Evolutionary conservation across 2,113 vertebrate genomes (phyloP), one percentile per base, ranked within the genome.

Genomic region (Petromus typicus): DNA sequence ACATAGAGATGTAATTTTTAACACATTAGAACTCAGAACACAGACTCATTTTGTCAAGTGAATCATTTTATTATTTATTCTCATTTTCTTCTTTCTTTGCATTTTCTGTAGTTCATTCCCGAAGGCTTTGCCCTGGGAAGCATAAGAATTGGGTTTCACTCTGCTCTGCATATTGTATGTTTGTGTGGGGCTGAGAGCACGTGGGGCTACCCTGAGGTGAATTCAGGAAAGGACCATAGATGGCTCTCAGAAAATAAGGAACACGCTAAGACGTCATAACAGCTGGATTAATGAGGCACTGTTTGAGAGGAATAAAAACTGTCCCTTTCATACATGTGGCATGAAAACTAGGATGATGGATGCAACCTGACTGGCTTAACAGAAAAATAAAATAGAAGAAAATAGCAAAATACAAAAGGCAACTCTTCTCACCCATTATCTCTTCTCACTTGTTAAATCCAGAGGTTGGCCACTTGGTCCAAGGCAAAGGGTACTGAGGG

Each of bases 221-320:
- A 10, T 25, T 6, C 3, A 37, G 5, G 22, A n/a, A 82, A 57
- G 27, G 3, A 16, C 3, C 12, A 4, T 1, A 3, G 25, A 14
- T 37, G 61, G 6, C 0, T 54, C 45, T 34, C 18, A 18, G 2
- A 34, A 40, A 85, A 56, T 34, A 9, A 7, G 3, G 40, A n/a
- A 5, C 13, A 73, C 6, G 18, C 0, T 11, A 5, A 22, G 37
- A 37, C 30, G 20, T 20, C 23, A 61, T 51, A 48, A 4, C 20
- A 37, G 2, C 9, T 32, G 4, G 12, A 78, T 67, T 89, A 27
- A 34, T 61, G 25, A 71, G 63, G 20, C 27, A 1, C 16, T 40
- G 6, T 14, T 69, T 54, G 9, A 85, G 40, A 90, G 32, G 4
- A 11, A 5, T 2, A 10, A 54, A 56, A 18, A 45, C 66, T 7